phyloP scores from a whole-genome alignment of 2,797 vertebrate species.

The Ambastaia sidthimunki region DNA sequence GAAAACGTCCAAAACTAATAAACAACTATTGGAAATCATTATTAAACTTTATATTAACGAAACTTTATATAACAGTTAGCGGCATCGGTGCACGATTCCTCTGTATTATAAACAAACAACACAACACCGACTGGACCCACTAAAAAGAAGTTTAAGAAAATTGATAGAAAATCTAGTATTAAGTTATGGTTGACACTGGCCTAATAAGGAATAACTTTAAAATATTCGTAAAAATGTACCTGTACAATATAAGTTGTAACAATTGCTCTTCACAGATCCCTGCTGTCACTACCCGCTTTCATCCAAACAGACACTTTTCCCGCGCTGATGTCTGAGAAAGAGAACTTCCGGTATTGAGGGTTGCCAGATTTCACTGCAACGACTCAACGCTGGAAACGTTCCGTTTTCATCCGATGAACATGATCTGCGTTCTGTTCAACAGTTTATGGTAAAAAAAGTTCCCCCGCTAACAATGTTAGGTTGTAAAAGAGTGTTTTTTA shows the following conservation, averaged over 20 bases:
- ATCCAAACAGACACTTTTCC: constrained; percentile 42
- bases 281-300: constrained; percentile 16
- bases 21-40: neutral
- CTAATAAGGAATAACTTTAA: neutral
- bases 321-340: constrained; percentile 19
- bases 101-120: neutral
- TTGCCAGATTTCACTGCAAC: constrained; percentile 7
- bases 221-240: neutral
- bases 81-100: neutral
- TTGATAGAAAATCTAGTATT: too few relatives aligned
- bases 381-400: neutral
- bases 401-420: neutral
- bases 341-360: constrained; percentile 23
- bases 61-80: neutral
- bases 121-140: neutral
- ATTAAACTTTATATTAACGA: neutral
- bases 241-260: neutral
- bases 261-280: neutral
- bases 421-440: too few relatives aligned
- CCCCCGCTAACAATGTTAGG: too few relatives aligned
- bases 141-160: neutral
- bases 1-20: neutral
- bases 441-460: too few relatives aligned
- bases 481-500: too few relatives aligned
- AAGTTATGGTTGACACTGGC: neutral